A percentile compares a stretch with the other conserved stretches of the same genome.
These are phyloP conservation scores for Onychorhynchus coronatus DNA, from an alignment of 2,113 vertebrate species.

Conservation along the genomic window DNA sequence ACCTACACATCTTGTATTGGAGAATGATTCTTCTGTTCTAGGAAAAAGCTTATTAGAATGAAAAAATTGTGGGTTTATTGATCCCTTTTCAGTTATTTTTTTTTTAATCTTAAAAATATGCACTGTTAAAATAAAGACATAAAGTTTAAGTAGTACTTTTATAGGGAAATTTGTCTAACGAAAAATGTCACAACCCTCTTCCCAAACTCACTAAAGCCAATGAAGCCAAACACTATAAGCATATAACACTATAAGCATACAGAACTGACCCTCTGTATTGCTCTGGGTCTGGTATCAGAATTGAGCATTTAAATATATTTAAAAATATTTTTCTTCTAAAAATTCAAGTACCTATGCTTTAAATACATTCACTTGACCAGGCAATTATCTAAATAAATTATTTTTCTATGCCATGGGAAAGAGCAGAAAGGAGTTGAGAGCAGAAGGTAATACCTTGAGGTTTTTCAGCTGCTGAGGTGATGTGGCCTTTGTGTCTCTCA, in stretches of 20 bases:
- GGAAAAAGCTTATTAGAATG: not conserved
- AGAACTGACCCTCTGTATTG: not conserved
- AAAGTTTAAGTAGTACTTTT: not conserved
- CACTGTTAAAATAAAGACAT: not conserved
- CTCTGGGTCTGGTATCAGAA: not conserved
- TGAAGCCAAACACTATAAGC: not conserved
- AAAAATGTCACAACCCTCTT: not conserved
- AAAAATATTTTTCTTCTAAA: not conserved
- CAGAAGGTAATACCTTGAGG: not conserved
- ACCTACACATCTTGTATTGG: not conserved
- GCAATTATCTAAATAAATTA: not conserved
- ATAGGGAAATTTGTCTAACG: not conserved
- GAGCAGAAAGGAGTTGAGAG: not conserved
- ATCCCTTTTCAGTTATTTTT: not conserved
- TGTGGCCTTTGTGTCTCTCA: not conserved
- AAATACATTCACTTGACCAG: not conserved
- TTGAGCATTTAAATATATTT: not conserved
- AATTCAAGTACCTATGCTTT: not conserved
- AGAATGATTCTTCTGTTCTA: not conserved
- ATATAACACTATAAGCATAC: no score
- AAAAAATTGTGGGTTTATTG: fast-evolving
- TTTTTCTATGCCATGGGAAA: not conserved
- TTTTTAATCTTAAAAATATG: not conserved
- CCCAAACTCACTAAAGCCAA: not conserved
- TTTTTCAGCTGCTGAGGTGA: not conserved